A percentile compares a stretch with the other conserved stretches of the same genome.
Evolutionary conservation across 2,113 vertebrate species (phyloP).

Genomic region (Calcarius ornatus): DNA sequence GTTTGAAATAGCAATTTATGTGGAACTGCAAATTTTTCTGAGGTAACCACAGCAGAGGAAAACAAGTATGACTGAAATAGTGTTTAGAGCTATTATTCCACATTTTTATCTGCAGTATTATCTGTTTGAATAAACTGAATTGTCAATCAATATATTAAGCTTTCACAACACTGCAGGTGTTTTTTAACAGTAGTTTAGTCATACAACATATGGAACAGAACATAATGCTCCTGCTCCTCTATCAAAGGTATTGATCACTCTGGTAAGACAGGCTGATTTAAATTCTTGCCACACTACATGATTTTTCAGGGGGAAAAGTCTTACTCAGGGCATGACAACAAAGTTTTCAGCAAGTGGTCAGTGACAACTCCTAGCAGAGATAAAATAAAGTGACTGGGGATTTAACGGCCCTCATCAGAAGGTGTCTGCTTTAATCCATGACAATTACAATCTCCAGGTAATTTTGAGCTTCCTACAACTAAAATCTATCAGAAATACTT

Average conservation of each 20-base stretch:
- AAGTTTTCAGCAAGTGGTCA: background rate
- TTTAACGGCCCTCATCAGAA: background rate
- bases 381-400: background rate
- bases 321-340: background rate
- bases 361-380: background rate
- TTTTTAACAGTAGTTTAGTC: background rate
- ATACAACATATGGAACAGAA: background rate
- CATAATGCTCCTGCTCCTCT: background rate
- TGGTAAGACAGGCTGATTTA: background rate
- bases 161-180: background rate
- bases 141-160: background rate
- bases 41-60: background rate
- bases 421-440: background rate
- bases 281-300: background rate
- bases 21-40: background rate
- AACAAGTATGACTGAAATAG: background rate
- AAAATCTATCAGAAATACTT: background rate
- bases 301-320: background rate
- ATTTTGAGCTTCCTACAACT: background rate
- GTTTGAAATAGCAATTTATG: background rate
- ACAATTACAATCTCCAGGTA: background rate
- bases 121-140: background rate
- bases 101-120: background rate
- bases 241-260: background rate
- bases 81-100: background rate